Evolutionary conservation across 2,797 vertebrate genomes (phyloP).

Genomic region (Selene dorsalis): DNA sequence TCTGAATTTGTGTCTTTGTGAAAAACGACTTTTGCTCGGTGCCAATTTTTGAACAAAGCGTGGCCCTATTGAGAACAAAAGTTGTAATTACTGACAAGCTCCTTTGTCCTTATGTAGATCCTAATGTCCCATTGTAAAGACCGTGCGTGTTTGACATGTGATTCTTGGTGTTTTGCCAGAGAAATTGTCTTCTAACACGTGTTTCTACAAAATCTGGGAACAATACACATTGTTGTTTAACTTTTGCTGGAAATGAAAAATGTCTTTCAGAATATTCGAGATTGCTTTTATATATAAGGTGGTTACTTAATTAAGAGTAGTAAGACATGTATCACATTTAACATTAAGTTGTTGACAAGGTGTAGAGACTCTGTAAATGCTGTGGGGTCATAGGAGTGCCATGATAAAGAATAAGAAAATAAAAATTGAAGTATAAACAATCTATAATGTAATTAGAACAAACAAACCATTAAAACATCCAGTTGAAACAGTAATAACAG

Average conservation of each 20-base stretch:
- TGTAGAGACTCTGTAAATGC: neutral
- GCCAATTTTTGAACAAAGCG: slow-evolving; percentile 32
- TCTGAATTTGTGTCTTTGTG: slow-evolving; percentile 22
- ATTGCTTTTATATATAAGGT: neutral
- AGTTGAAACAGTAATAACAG: too few species aligned
- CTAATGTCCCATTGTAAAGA: slow-evolving; percentile 5
- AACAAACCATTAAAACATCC: neutral
- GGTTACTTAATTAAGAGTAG: neutral
- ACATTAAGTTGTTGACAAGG: neutral
- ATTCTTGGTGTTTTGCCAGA: slow-evolving; percentile 12
- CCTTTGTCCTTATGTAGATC: slow-evolving; percentile 27
- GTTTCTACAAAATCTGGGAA: neutral
- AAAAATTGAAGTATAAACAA: too few species aligned
- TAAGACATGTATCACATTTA: neutral
- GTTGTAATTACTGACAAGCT: slow-evolving; percentile 22
- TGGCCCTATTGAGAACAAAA: slow-evolving; percentile 8
- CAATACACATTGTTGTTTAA: neutral
- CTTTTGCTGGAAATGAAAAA: neutral
- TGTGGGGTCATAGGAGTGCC: too few species aligned
- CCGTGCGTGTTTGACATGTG: slow-evolving; percentile 8
- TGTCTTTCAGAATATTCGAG: neutral
- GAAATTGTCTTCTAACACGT: neutral
- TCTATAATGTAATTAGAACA: neutral
- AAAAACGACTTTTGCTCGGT: slow-evolving; percentile 8
- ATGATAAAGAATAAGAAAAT: too few species aligned